phyloP scores from a whole-genome alignment of 37 sponge, comb jelly and placozoan species.

The Oopsacas minuta region DNA sequence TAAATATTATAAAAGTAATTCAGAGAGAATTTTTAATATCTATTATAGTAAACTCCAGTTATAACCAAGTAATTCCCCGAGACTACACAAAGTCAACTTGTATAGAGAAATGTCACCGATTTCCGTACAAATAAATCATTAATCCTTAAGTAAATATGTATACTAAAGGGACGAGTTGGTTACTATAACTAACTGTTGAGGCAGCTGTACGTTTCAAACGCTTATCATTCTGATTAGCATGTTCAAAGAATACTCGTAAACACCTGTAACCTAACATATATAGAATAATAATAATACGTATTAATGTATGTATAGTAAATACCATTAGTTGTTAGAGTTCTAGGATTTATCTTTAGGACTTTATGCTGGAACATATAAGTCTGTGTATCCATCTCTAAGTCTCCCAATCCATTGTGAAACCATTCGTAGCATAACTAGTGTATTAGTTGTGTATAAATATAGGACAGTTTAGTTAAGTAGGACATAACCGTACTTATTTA shows the following conservation, averaged over 20 bases:
- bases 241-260: constrained; percentile 59
- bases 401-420: constrained; percentile 59
- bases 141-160: no score
- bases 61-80: background rate
- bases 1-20: no score
- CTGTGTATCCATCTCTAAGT: constrained; percentile 65
- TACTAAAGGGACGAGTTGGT: no score
- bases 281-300: background rate
- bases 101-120: no score
- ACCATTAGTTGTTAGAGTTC: constrained; percentile 20
- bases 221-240: constrained; percentile 41
- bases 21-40: no score
- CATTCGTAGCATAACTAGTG: constrained; percentile 68
- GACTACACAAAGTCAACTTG: background rate
- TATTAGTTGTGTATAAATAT: no score
- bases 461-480: no score
- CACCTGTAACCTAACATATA: constrained; percentile 46
- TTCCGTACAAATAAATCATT: no score
- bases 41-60: no score
- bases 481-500: no score
- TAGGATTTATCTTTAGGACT: constrained; percentile 22
- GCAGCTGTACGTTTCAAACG: constrained; percentile 10
- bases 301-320: no score
- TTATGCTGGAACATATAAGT: constrained; percentile 43
- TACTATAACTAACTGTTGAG: background rate